Evolutionary conservation across 2,113 vertebrate genomes (phyloP), one percentile per base, ranked within the genome.

Genomic region (Tragelaphus imberbis): DNA sequence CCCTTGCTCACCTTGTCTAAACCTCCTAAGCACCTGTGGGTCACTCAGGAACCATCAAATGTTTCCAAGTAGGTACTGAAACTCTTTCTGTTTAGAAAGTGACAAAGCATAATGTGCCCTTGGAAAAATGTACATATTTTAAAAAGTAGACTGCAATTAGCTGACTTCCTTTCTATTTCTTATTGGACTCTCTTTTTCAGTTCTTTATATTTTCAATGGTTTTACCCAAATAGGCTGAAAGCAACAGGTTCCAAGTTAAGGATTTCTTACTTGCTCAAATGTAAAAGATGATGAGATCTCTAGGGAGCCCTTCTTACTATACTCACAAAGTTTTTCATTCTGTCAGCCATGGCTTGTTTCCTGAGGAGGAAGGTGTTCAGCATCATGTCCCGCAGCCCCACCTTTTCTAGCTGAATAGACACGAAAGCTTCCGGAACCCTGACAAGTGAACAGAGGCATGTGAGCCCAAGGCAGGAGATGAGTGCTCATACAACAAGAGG

Each of bases 401-500:
- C 17, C 98, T 99, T 99, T 98, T 99, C 98, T 97, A 99, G 95
- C 44, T 99, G 98, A 98, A 99, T 98, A 81, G 99, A 99, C 96
- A 99, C 90, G 8, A 99, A 99, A 53, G 98, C 98, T 51, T 99
- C 98, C 7, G 96, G 98, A 89, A 86, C 85, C 93, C 99, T 99
- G 98, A 55, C 53, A 90, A 92, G 44, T 11, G 33, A 16, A 51
- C 12, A 95, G 97, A 98, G 71, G n/a, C 0, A 0, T 47, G 10
- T 87, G 82, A 97, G 77, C 11, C 47, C 93, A 82, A 61, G n/a
- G n/a, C 27, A 7, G 25, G 51, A 25, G 3, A 61, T 51, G 40
- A 71, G 77, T 10, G 33, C 84, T 28, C 1, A 27, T 0, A 7
- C 23, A 51, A 61, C 53, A 36, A 33, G 49, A 94, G 25, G 7